Percentiles rank a stretch among this genome's conserved stretches.
phyloP scores from a whole-genome alignment of 2,888 invertebrate species.

The Hydrotaea diabolus region DNA sequence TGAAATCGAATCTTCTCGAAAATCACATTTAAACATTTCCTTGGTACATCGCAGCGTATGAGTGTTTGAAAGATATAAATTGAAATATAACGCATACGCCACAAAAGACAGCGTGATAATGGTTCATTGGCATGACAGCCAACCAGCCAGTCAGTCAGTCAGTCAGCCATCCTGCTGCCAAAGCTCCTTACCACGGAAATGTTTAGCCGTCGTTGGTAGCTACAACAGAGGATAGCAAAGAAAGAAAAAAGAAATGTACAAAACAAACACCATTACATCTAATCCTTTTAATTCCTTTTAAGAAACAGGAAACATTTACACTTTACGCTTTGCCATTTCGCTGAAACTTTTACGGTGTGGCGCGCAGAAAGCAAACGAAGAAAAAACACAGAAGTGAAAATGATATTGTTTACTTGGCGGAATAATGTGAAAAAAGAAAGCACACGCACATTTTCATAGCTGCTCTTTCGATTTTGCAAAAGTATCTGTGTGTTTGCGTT shows the following conservation, averaged over 20 bases:
- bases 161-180: not conserved
- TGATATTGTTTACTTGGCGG: slow-evolving; percentile 58
- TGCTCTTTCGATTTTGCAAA: not conserved
- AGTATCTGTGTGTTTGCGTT: too few species aligned
- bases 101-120: not conserved
- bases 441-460: not conserved
- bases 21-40: not conserved
- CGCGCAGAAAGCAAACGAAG: not conserved
- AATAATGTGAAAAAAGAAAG: slow-evolving; percentile 14
- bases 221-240: not conserved
- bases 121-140: slow-evolving; percentile 15
- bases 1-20: not conserved
- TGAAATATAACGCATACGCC: not conserved
- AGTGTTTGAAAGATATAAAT: not conserved
- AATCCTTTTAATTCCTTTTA: slow-evolving; percentile 30
- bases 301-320: slow-evolving; percentile 37
- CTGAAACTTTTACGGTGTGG: not conserved
- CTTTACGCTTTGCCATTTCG: not conserved
- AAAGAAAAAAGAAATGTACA: not conserved
- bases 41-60: not conserved
- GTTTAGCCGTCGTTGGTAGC: not conserved
- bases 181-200: not conserved
- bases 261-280: slow-evolving; percentile 21
- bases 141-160: too few species aligned
- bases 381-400: slow-evolving; percentile 48